Base-by-base conservation (phyloP, 2,888 invertebrate genomes). In the Cataglyphis albicans region DNA sequence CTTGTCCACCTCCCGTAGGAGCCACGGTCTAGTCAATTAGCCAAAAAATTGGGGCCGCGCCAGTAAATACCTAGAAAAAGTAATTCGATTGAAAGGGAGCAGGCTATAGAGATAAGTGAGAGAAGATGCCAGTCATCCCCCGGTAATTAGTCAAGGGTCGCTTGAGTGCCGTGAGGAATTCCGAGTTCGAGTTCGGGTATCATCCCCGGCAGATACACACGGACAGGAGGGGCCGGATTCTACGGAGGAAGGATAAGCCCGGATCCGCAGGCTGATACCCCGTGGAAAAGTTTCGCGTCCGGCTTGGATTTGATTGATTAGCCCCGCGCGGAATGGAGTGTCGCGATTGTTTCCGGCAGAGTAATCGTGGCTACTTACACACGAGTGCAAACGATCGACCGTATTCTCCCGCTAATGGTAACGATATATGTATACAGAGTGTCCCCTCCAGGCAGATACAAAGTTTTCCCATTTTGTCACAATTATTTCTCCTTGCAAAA, bases 131-230 rank as follows among this genome's bases (percentile, higher is more conserved):
- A 93, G 94, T 94, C 94, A 94, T 94, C 92, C 93, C 92, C 86
- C 73, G 91, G 92, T 93, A 94, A 94, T 94, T 94, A 94, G 94
- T 94, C 93, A 94, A 93, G 93, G 93, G 93, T 92, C 90, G 92
- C 87, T 89, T 86, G 90, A 91, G 91, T 90, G 89, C 89, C 87
- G 87, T 83, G 82, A 87, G 90, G 89, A 91, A 91, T 91, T 88
- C 90, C 85, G 89, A 87, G 88, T 89, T 52, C 88, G 85, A 76
- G 75, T 65, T 9, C 75, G 70, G 85, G 85, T 82, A 83, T 89
- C 89, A 86, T 89, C 86, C 88, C 87, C 63, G 68, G 21, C 29
- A 55, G 55, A 65, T 65, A 55, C 74, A 35, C 65, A 80, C 52
- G 52, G 55, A 12, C 67, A 21, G 73, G 61, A 83, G 82, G 87